phyloP scores from a whole-genome alignment of 1,140 invertebrate species.

The Apis cerana region DNA sequence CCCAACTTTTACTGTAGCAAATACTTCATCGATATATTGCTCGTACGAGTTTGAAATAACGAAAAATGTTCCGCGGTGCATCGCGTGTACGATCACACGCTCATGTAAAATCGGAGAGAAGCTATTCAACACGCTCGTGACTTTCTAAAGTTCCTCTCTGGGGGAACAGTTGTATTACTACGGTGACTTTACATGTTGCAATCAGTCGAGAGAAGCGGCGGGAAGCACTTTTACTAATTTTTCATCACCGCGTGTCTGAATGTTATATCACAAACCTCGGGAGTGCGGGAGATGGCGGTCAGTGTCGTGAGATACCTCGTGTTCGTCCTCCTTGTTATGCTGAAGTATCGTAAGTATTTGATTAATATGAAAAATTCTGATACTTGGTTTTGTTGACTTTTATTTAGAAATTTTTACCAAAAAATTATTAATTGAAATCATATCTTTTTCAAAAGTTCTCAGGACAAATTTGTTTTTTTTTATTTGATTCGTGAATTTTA shows the following conservation, averaged over 20 bases:
- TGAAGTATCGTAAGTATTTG: slow-evolving; percentile 70
- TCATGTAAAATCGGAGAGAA: slow-evolving; percentile 62
- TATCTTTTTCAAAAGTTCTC: too few relatives aligned
- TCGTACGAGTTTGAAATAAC: too few relatives aligned
- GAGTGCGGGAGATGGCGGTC: slow-evolving; percentile 78
- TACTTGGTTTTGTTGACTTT: too few relatives aligned
- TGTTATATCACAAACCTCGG: slow-evolving; percentile 77
- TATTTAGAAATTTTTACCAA: too few relatives aligned
- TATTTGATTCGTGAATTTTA: too few relatives aligned
- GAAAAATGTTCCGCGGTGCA: background rate
- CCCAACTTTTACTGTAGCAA: too few relatives aligned
- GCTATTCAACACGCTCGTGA: slow-evolving; percentile 43
- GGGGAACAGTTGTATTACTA: slow-evolving; percentile 24
- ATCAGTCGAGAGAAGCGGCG: slow-evolving; percentile 48
- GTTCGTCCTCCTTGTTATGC: slow-evolving; percentile 60
- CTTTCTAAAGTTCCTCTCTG: slow-evolving; percentile 76
- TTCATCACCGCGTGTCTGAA: slow-evolving; percentile 71
- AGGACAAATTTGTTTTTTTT: too few relatives aligned
- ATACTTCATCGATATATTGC: too few relatives aligned
- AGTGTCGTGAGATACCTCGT: slow-evolving; percentile 71
- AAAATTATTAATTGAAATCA: too few relatives aligned
- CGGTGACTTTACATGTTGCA: slow-evolving; percentile 72
- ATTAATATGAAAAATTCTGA: background rate
- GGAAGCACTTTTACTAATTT: slow-evolving; percentile 75
- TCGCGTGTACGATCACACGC: background rate